phyloP scores from a whole-genome alignment of 2,113 vertebrate genomes.

The Strigops habroptila region DNA sequence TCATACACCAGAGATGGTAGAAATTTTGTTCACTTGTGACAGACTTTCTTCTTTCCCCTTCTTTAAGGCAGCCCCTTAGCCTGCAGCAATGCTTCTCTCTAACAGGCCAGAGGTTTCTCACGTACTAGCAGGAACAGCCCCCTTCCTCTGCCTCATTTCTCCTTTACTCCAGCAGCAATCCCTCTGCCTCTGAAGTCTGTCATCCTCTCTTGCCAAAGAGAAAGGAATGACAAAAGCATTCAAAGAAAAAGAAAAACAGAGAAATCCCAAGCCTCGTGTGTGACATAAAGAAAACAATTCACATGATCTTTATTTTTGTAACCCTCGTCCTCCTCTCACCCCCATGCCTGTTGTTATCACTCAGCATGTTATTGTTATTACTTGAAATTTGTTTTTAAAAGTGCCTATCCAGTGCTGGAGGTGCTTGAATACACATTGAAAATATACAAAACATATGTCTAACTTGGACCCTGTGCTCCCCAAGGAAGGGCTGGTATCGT shows the following conservation, averaged over 20 bases:
- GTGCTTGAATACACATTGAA: slow-evolving; percentile 54
- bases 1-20: not conserved
- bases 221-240: slow-evolving; percentile 43
- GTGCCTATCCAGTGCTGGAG: slow-evolving; percentile 49
- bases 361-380: slow-evolving; percentile 64
- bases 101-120: not conserved
- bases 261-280: slow-evolving; percentile 36
- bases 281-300: slow-evolving; percentile 64
- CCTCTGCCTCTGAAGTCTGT: not conserved
- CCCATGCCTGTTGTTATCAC: slow-evolving; percentile 63
- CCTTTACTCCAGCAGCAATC: not conserved
- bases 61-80: not conserved
- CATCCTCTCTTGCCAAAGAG: slow-evolving; percentile 19
- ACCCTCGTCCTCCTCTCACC: slow-evolving; percentile 59
- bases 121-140: not conserved
- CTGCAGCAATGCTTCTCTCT: not conserved
- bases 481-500: not conserved
- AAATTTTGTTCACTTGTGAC: not conserved
- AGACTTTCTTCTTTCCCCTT: not conserved
- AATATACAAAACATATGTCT: slow-evolving; percentile 63
- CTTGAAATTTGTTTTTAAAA: slow-evolving; percentile 66
- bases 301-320: slow-evolving; percentile 66
- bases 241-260: slow-evolving; percentile 47
- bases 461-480: not conserved
- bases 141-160: not conserved